A percentile compares a stretch with the other conserved stretches of the same genome.
Conservation (phyloP, 2,797 vertebrate species). For the Esox masquinongy region DNA sequence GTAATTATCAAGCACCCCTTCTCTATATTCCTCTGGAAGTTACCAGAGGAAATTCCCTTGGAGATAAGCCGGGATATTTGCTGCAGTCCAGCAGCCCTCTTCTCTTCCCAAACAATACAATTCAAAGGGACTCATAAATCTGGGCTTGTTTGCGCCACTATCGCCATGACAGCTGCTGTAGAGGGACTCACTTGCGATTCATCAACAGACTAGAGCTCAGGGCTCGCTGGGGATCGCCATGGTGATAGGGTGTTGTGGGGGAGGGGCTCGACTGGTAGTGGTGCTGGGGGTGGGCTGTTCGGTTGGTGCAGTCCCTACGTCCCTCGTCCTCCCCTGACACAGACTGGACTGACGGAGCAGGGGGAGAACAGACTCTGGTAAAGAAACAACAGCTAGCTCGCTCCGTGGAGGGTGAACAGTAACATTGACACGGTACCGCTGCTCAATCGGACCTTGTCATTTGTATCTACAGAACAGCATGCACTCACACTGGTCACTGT, state of each 20-base stretch:
- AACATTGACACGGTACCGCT: too few species aligned
- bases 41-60: neutral
- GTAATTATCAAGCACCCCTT: neutral
- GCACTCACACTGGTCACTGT: conserved; percentile 55
- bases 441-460: too few species aligned
- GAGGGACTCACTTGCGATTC: conserved; percentile 68
- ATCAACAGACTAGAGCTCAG: conserved; percentile 54
- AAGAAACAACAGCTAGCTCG: neutral
- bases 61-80: neutral
- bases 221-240: conserved; percentile 39
- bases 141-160: conserved; percentile 36
- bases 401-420: neutral
- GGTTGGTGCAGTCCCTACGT: conserved; percentile 25
- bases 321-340: conserved; percentile 53
- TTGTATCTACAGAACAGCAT: neutral
- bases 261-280: conserved; percentile 45
- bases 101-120: neutral
- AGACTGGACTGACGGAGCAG: conserved; percentile 46
- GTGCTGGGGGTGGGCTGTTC: conserved; percentile 3
- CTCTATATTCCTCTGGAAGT: neutral
- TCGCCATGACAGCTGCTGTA: conserved; percentile 39
- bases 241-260: conserved; percentile 15
- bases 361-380: neutral
- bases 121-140: conserved; percentile 37
- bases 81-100: neutral